Percentiles rank a stretch among this genome's conserved stretches.
phyloP scores from a whole-genome alignment of 2,113 vertebrate genomes.

The Peromyscus californicus region DNA sequence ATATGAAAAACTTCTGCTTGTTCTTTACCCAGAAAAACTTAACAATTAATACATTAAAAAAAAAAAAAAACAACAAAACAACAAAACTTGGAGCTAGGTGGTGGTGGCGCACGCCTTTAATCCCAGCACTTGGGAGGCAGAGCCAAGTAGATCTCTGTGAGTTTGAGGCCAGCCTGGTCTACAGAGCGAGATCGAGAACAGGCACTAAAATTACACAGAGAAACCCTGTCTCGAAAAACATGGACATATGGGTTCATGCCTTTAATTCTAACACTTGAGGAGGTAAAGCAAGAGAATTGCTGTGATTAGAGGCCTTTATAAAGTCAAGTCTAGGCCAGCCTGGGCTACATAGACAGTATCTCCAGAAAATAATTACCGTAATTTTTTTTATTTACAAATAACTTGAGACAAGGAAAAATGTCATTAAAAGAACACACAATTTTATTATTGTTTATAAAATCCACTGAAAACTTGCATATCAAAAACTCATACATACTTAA shows the following conservation, averaged over 20 bases:
- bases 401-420: background rate
- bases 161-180: no score
- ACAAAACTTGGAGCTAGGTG: no score
- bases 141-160: no score
- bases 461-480: background rate
- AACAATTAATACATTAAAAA: background rate
- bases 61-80: background rate
- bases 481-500: background rate
- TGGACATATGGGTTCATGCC: background rate
- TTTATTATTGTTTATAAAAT: slow-evolving; percentile 42
- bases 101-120: no score
- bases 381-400: background rate
- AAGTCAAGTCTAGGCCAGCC: background rate
- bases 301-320: background rate
- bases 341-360: background rate
- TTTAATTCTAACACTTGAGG: background rate
- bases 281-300: background rate
- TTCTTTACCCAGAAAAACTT: slow-evolving; percentile 13
- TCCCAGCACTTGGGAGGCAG: no score
- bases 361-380: background rate
- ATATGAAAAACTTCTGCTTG: background rate
- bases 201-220: no score
- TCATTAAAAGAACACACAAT: slow-evolving; percentile 25
- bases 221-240: background rate
- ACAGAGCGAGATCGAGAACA: no score